A percentile compares a stretch with the other conserved stretches of the same genome.
These are phyloP conservation scores for Sycobia sp. DNA, from an alignment of 1,140 invertebrate genomes.

Conservation along the genomic window DNA sequence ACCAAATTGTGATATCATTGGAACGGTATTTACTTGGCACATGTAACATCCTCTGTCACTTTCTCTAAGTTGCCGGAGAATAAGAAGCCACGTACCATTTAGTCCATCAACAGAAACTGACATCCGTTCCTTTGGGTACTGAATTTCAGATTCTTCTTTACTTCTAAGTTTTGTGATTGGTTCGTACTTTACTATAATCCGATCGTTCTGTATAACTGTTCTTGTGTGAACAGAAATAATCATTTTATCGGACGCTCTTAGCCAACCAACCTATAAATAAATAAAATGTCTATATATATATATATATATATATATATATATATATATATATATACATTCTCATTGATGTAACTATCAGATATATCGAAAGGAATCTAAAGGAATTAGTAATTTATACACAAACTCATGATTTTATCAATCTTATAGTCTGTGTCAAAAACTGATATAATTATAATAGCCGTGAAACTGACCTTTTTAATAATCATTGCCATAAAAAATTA, in stretches of 20 bases:
- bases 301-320: too few relatives aligned
- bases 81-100: constrained; percentile 70
- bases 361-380: too few relatives aligned
- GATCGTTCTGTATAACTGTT: constrained; percentile 86
- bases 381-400: too few relatives aligned
- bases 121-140: constrained; percentile 60
- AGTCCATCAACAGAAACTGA: constrained; percentile 41
- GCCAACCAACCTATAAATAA: constrained; percentile 92
- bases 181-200: constrained; percentile 82
- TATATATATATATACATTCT: too few relatives aligned
- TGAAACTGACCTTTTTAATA: too few relatives aligned
- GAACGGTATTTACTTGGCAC: constrained; percentile 73
- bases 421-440: too few relatives aligned
- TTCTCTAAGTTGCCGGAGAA: constrained; percentile 69
- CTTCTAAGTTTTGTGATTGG: constrained; percentile 62
- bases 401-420: too few relatives aligned
- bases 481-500: too few relatives aligned
- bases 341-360: too few relatives aligned
- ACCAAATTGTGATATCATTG: constrained; percentile 72
- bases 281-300: constrained; percentile 38
- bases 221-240: constrained; percentile 82
- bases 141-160: constrained; percentile 68
- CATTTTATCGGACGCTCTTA: constrained; percentile 86
- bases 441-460: too few relatives aligned
- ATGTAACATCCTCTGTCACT: constrained; percentile 70